Percentiles rank a stretch among this genome's conserved stretches.
These are phyloP conservation scores for Alentia gelatinosa DNA, from an alignment of 2,888 invertebrate genomes.

Conservation along the genomic window DNA sequence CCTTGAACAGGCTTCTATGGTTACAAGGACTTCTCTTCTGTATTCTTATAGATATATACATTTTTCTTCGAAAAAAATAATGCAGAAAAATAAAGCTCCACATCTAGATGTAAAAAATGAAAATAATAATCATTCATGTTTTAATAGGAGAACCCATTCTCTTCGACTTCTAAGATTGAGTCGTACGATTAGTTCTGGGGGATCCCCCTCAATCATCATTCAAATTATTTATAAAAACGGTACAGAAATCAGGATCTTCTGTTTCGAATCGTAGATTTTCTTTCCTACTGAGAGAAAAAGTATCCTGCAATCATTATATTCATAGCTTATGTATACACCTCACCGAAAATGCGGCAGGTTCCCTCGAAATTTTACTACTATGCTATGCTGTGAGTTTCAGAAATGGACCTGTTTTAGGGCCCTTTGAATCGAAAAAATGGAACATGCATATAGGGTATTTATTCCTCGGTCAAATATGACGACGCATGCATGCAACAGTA, in stretches of 20 bases:
- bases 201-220: too few species aligned
- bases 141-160: background rate
- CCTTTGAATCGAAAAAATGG: background rate
- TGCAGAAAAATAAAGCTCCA: constrained; percentile 40
- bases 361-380: background rate
- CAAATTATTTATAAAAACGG: background rate
- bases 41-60: background rate
- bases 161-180: background rate
- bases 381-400: background rate
- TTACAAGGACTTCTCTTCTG: background rate
- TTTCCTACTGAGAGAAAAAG: constrained; percentile 8
- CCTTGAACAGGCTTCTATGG: background rate
- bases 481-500: background rate
- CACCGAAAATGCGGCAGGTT: background rate
- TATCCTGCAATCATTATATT: background rate
- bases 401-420: background rate
- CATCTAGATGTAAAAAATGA: constrained; percentile 15
- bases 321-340: background rate
- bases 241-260: background rate
- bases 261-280: background rate
- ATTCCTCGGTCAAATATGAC: background rate
- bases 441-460: background rate
- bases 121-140: background rate
- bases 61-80: background rate
- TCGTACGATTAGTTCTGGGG: too few species aligned